These are phyloP conservation scores for Pollenia amentaria DNA, from an alignment of 2,888 invertebrate species.

Conservation along the genomic window DNA sequence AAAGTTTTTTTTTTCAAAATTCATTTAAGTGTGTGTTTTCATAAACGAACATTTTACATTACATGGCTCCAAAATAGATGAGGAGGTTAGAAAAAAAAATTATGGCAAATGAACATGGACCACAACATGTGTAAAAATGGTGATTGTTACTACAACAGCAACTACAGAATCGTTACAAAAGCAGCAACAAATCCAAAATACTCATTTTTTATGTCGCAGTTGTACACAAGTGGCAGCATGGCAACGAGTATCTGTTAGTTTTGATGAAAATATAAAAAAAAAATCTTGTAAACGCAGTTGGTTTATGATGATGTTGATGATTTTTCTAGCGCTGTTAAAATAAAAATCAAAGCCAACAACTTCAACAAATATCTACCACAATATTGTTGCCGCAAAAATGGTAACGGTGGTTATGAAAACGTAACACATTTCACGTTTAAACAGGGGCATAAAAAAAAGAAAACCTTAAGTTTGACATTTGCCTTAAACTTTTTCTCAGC, in stretches of 20 bases:
- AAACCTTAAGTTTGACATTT: constrained; percentile 37
- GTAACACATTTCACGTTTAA: constrained; percentile 2
- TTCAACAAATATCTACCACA: constrained; percentile 24
- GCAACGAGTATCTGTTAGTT: not conserved
- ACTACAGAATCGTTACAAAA: not conserved
- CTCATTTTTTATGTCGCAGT: constrained; percentile 40
- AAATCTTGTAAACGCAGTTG: constrained; percentile 47
- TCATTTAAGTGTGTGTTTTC: not conserved
- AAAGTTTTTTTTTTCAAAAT: constrained; percentile 35
- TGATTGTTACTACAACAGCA: constrained; percentile 28
- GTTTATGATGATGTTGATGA: constrained; percentile 40
- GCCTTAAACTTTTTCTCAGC: constrained; percentile 2
- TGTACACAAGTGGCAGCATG: not conserved
- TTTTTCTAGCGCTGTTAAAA: constrained; percentile 37
- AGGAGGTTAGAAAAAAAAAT: constrained; percentile 4
- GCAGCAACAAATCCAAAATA: constrained; percentile 26
- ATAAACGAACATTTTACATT: constrained; percentile 34
- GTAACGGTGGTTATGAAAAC: constrained; percentile 35
- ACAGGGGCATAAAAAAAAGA: constrained; percentile 18
- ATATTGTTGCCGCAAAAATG: constrained; percentile 51
- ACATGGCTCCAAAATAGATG: constrained; percentile 34
- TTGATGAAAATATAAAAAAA: constrained; percentile 33
- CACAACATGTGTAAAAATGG: constrained; percentile 68
- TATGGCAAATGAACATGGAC: constrained; percentile 61
- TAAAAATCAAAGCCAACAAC: constrained; percentile 13